Base-by-base conservation (phyloP, 2,888 invertebrate species). In the Volucella inanis region DNA sequence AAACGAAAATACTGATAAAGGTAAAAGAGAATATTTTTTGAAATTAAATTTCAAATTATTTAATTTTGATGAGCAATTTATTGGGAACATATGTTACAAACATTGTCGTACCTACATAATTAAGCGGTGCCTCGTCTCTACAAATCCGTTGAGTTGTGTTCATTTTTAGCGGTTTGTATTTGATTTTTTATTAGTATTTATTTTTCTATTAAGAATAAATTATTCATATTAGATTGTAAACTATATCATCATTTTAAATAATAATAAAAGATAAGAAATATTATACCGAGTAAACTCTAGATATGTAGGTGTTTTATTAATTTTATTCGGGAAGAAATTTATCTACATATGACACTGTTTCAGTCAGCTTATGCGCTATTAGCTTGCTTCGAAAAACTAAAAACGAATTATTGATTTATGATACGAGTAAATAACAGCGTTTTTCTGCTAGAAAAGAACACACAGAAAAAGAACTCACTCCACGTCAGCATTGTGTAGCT, bases 71-170 rank as follows among this genome's bases (percentile, higher is more conserved):
- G 70, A 70, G 77, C 68, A 77, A 77, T 70, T 61, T 31, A 31
- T 77, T 55, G 70, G 77, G 77, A 77, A 77, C 77, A 77, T 70
- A 49, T 3, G 12, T 22, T 22, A 2, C 18, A 22, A 64, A 31
- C 31, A 31, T 31, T 77, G 70, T 41, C 54, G 77, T 70, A 77
- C 70, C 77, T 77, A 31, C 6, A 31, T 31, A 70, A 52, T 59
- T 68, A 54, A 71, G 39, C 61, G 80, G 75, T 84, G 75, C 75
- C 75, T 84, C 75, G 45, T 75, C 55, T 75, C 65, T 79, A 79
- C 47, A 79, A 75, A 79, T 84, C 65, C 70, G 65, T 75, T 79
- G 54, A 43, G 59, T 79, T 84, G 84, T 84, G 80, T 84, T 84
- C 84, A 75, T 80, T 39, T 59, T 80, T 70, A 70, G 79, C 79